A percentile compares a stretch with the other conserved stretches of the same genome.
These are phyloP conservation scores for Arctopsyche grandis DNA, from an alignment of 1,140 invertebrate species.

Conservation along the genomic window DNA sequence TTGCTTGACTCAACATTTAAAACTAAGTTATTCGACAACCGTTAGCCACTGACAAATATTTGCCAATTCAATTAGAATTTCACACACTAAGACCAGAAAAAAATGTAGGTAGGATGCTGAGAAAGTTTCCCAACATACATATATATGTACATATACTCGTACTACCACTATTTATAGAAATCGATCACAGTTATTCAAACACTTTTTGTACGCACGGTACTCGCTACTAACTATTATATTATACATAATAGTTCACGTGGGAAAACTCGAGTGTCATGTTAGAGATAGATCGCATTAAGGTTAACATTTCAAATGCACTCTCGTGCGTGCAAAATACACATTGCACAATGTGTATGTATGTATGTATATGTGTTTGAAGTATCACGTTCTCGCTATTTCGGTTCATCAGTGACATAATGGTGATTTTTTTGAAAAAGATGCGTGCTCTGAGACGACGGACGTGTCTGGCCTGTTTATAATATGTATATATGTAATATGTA, in stretches of 20 bases:
- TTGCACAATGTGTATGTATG: background rate
- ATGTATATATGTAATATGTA: background rate
- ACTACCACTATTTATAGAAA: background rate
- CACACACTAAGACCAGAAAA: background rate
- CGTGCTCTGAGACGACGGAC: background rate
- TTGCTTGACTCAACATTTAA: too few species aligned
- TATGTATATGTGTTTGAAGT: background rate
- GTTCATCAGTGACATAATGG: background rate
- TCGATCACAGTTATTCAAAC: conserved; percentile 2
- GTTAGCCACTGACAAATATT: background rate
- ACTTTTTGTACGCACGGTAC: background rate
- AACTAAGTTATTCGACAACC: too few species aligned
- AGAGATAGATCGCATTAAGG: background rate
- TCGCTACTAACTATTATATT: background rate
- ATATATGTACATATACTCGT: background rate
- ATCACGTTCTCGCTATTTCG: background rate
- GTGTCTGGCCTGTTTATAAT: background rate
- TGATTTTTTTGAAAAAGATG: conserved; percentile 1
- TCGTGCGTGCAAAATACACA: conserved; percentile 3
- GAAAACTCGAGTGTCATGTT: background rate
- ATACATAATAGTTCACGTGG: background rate
- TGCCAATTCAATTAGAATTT: conserved; percentile 1
- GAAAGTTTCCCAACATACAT: background rate
- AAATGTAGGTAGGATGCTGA: background rate
- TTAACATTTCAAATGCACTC: background rate